Evolutionary conservation across 2,888 invertebrate species (phyloP), one percentile per base, ranked within the genome.

Genomic region (Eristalinus sepulchralis): DNA sequence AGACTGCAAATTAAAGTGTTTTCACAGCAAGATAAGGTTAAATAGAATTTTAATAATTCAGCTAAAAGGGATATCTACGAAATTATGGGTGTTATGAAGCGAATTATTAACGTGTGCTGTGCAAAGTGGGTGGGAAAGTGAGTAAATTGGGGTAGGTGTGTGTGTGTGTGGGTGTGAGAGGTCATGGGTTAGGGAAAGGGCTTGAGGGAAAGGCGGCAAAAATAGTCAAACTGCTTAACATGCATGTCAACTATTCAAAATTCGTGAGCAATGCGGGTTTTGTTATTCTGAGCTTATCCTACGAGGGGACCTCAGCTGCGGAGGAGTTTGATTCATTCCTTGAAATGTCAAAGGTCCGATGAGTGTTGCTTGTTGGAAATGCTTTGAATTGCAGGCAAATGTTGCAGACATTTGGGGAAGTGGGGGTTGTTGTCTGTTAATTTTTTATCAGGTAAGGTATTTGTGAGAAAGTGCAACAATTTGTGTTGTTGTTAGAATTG

Each of bases 41-140:
- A 57, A 57, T 57, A 57, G 57, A 27, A 57, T 57, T 57, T 57
- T 24, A 57, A 57, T 57, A 57, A 57, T 57, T 57, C 4, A 57
- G 24, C 17, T 17, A 1, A n/a, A 4, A 17, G 47, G 47, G 17
- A 47, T 47, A 6, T 47, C 17, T 8, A 47, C 47, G 17, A 2
- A 47, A 17, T 17, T 47, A 47, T 47, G 47, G n/a, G 47, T 17
- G 47, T 47, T n/a, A 47, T 17, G 17, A 17, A 8, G 17, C 17
- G 47, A 47, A 17, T 47, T 47, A 17, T 17, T 34, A 34, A 34
- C 34, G 10, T 9, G 8, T 9, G 34, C 10, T 3, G 8, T 34
- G 34, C 10, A 9, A 1, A 8, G 17, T 17, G 39, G 0, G 39
- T 39, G 39, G 39, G 39, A 4, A n/a, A 1, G 39, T 13, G 0